phyloP scores from a whole-genome alignment of 2,113 vertebrate genomes.

The Petrocephalus microphthalmus region DNA sequence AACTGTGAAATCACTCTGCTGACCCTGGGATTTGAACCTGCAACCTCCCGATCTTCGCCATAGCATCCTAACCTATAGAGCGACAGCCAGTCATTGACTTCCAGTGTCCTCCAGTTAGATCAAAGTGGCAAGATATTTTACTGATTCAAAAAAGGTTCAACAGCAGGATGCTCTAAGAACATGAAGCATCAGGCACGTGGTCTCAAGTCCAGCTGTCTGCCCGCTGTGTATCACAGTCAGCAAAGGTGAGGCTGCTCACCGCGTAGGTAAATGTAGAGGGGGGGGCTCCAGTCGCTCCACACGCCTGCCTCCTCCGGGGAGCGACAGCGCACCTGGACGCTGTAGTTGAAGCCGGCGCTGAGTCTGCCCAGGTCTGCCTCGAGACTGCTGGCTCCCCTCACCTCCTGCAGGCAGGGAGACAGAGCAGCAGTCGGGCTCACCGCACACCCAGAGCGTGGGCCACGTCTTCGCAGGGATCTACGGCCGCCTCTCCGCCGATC shows the following conservation, averaged over 20 bases:
- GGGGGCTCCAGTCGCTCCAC: slow-evolving; percentile 84
- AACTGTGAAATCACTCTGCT: too few relatives aligned
- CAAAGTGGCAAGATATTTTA: too few relatives aligned
- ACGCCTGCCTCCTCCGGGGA: slow-evolving; percentile 42
- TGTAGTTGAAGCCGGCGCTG: slow-evolving; percentile 54
- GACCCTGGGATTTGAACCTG: too few relatives aligned
- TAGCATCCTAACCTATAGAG: too few relatives aligned
- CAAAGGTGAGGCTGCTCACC: slow-evolving; percentile 50
- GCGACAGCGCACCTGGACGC: slow-evolving; percentile 66
- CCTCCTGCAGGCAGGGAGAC: slow-evolving; percentile 50
- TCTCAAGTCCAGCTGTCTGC: background rate
- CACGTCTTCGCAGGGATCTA: background rate
- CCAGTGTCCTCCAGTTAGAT: too few relatives aligned
- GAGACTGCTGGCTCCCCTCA: slow-evolving; percentile 41
- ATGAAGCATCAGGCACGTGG: background rate
- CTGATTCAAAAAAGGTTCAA: background rate
- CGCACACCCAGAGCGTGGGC: background rate
- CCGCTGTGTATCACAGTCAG: background rate
- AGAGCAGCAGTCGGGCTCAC: background rate
- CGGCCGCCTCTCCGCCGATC: background rate
- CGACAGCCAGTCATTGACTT: too few relatives aligned
- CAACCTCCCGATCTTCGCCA: too few relatives aligned
- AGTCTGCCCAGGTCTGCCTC: slow-evolving; percentile 49
- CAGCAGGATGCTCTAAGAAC: background rate
- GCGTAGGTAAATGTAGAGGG: slow-evolving; percentile 52